Evolutionary conservation across 2,797 vertebrate genomes (phyloP).

Genomic region (Mionectes olivaceus): DNA sequence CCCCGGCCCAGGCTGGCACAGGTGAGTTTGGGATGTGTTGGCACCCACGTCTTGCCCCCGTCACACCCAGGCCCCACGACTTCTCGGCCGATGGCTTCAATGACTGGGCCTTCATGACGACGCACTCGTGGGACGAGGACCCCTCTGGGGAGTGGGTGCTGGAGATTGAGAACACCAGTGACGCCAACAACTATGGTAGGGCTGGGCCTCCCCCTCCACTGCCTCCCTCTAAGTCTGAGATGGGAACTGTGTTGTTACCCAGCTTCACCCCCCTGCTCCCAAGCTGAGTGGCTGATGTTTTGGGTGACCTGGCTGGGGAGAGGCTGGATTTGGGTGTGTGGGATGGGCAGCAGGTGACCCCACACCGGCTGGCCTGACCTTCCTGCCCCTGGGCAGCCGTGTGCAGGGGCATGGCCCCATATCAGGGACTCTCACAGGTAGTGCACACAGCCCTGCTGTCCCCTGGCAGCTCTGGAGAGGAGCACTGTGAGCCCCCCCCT

Average conservation of each 20-base stretch:
- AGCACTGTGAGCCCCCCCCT: not conserved
- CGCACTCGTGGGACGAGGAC: conserved; percentile 95
- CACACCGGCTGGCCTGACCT: not conserved
- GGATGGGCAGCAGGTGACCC: not conserved
- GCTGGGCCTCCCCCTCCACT: not conserved
- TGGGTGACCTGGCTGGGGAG: not conserved
- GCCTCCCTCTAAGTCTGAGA: accelerated
- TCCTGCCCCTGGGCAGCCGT: not conserved
- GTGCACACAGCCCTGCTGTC: not conserved
- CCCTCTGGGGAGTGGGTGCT: conserved; percentile 92
- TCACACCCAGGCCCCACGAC: conserved; percentile 86
- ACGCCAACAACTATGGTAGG: conserved; percentile 83
- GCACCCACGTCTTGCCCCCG: not conserved
- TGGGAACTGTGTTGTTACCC: accelerated
- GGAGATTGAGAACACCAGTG: conserved; percentile 89
- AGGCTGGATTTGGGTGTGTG: not conserved
- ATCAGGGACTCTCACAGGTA: accelerated
- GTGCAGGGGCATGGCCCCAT: no score
- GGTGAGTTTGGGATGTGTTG: accelerated
- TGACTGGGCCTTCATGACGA: conserved; percentile 98
- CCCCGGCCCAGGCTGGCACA: accelerated
- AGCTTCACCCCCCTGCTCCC: accelerated
- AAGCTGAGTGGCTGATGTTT: not conserved
- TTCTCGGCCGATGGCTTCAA: conserved; percentile 93
- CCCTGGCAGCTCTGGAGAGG: not conserved